A percentile compares a stretch with the other conserved stretches of the same genome.
phyloP scores from a whole-genome alignment of 2,113 vertebrate genomes.

The Anhinga rufa region DNA sequence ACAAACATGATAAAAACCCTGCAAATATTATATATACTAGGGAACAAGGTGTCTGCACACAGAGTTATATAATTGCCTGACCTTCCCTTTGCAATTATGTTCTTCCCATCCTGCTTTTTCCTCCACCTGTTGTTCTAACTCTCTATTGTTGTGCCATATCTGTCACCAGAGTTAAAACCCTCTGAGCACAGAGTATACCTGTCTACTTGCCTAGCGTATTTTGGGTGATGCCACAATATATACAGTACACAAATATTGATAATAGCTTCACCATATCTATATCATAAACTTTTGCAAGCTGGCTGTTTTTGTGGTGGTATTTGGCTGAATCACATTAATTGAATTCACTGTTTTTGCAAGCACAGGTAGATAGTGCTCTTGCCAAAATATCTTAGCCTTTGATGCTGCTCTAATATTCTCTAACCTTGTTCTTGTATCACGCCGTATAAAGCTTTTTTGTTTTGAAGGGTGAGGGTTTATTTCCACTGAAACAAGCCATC shows the following conservation, averaged over 20 bases:
- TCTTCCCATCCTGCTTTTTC: background rate
- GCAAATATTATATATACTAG: background rate
- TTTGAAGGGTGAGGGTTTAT: background rate
- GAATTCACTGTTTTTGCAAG: slow-evolving; percentile 21
- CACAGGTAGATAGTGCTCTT: background rate
- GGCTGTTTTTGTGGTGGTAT: background rate
- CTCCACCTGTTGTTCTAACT: background rate
- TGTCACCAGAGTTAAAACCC: background rate
- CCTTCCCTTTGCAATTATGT: background rate
- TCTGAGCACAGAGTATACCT: background rate
- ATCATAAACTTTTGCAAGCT: background rate
- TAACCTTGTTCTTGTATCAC: slow-evolving; percentile 43
- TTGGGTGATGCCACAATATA: background rate
- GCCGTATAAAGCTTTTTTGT: slow-evolving; percentile 16
- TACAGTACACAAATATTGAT: background rate
- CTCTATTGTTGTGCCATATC: background rate
- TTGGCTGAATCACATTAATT: background rate
- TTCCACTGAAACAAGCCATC: slow-evolving; percentile 39
- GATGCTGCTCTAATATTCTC: slow-evolving; percentile 13
- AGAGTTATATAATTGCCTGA: background rate
- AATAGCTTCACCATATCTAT: background rate
- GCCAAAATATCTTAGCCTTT: slow-evolving; percentile 37
- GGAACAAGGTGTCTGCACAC: background rate
- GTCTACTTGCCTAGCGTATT: background rate
- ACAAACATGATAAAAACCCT: background rate